Conservation (phyloP, 1,140 invertebrate genomes). For the Diuraphis noxia region DNA sequence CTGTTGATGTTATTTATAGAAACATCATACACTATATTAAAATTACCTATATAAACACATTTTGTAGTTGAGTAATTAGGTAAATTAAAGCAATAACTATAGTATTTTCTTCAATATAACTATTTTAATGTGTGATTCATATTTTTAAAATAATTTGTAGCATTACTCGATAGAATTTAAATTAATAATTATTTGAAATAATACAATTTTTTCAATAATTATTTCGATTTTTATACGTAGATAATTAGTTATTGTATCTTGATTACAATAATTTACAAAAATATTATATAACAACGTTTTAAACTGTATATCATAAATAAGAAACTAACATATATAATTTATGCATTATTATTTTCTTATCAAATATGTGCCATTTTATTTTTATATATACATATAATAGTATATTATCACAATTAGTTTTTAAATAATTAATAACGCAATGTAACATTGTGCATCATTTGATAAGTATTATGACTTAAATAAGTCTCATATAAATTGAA, state of each 20-base stretch:
- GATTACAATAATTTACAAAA: background rate
- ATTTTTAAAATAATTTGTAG: background rate
- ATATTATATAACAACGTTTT: background rate
- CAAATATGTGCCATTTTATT: background rate
- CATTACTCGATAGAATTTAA: background rate
- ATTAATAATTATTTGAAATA: background rate
- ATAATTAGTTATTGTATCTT: background rate
- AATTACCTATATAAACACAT: background rate
- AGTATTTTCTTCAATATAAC: background rate
- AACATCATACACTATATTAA: background rate
- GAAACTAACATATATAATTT: background rate
- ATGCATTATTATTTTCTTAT: background rate
- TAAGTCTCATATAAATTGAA: constrained; percentile 29
- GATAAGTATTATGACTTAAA: constrained; percentile 20
- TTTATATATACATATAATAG: background rate
- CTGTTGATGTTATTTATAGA: background rate
- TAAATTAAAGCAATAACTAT: background rate
- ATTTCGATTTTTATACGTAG: background rate
- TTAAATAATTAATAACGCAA: background rate
- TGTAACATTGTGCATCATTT: background rate
- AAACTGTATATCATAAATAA: background rate
- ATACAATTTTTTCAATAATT: background rate
- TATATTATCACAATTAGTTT: background rate
- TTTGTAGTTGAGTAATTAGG: background rate
- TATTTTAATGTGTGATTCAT: background rate